Base-by-base conservation (phyloP, 2,797 vertebrate species). In the Lutjanus campechanus region DNA sequence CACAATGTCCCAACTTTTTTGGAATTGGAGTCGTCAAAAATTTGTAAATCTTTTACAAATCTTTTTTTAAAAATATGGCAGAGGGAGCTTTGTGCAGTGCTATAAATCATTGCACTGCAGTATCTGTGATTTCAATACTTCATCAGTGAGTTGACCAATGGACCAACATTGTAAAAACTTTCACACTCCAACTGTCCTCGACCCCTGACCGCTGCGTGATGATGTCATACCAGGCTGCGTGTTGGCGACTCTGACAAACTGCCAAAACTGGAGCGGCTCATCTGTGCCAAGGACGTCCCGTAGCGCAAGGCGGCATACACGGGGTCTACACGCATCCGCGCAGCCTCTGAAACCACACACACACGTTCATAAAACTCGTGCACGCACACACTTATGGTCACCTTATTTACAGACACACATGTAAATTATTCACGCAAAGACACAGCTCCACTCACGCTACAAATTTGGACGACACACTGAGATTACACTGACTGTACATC, bases 231-330 rank as follows among this genome's bases (percentile, higher is more conserved):
- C 96, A 97, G 91, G 88, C 95, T 97, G 91, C 88, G 91, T 5
- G 97, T 97, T 41, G 97, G 97, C 7, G 97, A 97, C 83, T 98
- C 97, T 4, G 96, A 97, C 73, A 96, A 92, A 88, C 97, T 98
- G 92, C 97, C 96, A 78, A 97, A 97, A 91, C 97, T 97, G 87
- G 96, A 95, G n/a, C 97, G 95, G 77, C 94, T 97, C 96, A 97
- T 96, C 87, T 97, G 95, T 36, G 97, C 97, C 93, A 98, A 93
- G 71, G 97, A 97, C 20, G 97, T 98, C 87, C 97, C 97, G 3
- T 96, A 97, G 89, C 97, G 96, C 79, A 98, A 93, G 20, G 97
- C 95, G 47, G 97, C 97, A 1, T 98, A 98, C 66, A 98, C 90
- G 0, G 97, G 97, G 84, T 98, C 97, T 83, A 98, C 94, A 50